Conservation (phyloP, 2,888 invertebrate species). For the Seira ritae region DNA sequence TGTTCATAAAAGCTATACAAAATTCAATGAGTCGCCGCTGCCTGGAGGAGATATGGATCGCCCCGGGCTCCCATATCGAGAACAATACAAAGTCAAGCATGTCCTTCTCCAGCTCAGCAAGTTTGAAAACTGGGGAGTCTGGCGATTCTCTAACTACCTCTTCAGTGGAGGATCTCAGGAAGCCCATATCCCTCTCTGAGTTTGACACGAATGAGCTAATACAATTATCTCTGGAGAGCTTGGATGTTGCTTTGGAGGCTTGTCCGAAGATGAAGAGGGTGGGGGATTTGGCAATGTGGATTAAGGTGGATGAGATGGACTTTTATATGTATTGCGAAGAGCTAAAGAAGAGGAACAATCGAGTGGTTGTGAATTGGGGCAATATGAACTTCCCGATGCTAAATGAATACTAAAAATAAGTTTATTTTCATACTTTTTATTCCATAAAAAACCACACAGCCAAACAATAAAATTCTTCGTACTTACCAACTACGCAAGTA, state of each 20-base stretch:
- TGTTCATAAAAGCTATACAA: slow-evolving; percentile 49
- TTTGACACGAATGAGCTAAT: slow-evolving; percentile 43
- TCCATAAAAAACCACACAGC: not conserved
- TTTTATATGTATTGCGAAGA: slow-evolving; percentile 47
- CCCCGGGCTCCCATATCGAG: slow-evolving; percentile 46
- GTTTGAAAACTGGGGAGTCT: not conserved
- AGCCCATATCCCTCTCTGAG: not conserved
- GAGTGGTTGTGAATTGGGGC: slow-evolving; percentile 55
- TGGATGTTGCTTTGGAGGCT: slow-evolving; percentile 27
- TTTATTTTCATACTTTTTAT: too few relatives aligned
- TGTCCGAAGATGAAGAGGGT: slow-evolving; percentile 56
- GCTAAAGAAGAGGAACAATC: slow-evolving; percentile 27
- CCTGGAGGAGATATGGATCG: slow-evolving; percentile 67
- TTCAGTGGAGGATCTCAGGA: not conserved
- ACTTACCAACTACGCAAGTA: not conserved
- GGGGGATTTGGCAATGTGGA: slow-evolving; percentile 65
- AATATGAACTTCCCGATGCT: slow-evolving; percentile 51
- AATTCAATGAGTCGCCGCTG: slow-evolving; percentile 63
- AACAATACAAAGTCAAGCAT: not conserved
- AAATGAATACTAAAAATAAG: slow-evolving; percentile 1
- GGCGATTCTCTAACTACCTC: too few relatives aligned
- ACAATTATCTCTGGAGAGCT: slow-evolving; percentile 45
- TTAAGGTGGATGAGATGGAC: slow-evolving; percentile 37
- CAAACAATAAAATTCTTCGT: not conserved
- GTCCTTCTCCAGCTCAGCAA: not conserved